Percentiles rank a stretch among this genome's conserved stretches.
These are phyloP conservation scores for Petromus typicus DNA, from an alignment of 2,113 vertebrate genomes.

Conservation along the genomic window DNA sequence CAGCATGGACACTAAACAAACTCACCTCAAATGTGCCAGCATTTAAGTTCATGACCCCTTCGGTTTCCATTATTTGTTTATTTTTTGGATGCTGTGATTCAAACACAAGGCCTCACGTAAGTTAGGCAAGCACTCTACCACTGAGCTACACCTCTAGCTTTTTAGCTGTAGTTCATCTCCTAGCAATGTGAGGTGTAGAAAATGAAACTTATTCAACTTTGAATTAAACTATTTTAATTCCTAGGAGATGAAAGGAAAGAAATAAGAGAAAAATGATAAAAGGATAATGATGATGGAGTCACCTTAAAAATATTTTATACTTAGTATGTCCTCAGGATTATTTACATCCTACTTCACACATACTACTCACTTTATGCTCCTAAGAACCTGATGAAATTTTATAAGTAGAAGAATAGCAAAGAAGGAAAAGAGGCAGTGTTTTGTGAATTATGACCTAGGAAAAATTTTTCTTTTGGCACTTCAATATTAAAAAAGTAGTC, in stretches of 20 bases:
- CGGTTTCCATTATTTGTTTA: conserved; percentile 30
- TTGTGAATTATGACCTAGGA: not conserved
- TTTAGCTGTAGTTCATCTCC: not conserved
- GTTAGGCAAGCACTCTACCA: not conserved
- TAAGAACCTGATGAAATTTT: not conserved
- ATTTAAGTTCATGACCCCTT: not conserved
- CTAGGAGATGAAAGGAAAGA: not conserved
- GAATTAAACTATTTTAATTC: conserved; percentile 46
- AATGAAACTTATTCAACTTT: conserved; percentile 57
- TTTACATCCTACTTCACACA: not conserved
- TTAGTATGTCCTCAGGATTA: not conserved
- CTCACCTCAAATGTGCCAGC: not conserved
- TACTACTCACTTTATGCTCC: not conserved
- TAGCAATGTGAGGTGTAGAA: not conserved
- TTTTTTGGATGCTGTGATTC: not conserved
- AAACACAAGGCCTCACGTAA: not conserved
- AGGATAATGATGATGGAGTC: not conserved
- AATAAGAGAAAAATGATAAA: not conserved
- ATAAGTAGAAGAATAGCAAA: not conserved
- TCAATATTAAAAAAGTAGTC: not conserved
- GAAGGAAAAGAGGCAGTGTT: not conserved
- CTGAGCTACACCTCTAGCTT: not conserved
- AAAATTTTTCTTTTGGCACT: not conserved
- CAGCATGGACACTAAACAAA: not conserved
- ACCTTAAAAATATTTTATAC: conserved; percentile 24